These are phyloP conservation scores for Physocephala rufipes DNA, from an alignment of 2,888 invertebrate species.

Conservation along the genomic window DNA sequence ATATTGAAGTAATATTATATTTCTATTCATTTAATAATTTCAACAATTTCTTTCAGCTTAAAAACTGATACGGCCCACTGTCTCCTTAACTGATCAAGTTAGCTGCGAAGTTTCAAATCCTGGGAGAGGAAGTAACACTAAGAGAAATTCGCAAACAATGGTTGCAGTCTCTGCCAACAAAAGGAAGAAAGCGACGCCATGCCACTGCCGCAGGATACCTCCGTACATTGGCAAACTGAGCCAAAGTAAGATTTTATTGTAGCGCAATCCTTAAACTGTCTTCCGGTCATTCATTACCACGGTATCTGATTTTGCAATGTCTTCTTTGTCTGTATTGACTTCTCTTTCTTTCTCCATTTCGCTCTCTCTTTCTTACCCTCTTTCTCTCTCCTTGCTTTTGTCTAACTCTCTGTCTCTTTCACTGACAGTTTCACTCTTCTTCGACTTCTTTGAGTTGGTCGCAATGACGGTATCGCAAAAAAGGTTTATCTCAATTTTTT, in stretches of 20 bases:
- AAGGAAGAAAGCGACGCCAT: slow-evolving; percentile 2
- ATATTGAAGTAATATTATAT: no score
- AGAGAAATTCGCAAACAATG: slow-evolving; percentile 36
- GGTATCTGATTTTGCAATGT: slow-evolving; percentile 32
- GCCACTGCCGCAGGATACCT: slow-evolving; percentile 29
- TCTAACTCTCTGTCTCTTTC: neutral
- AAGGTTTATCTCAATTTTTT: no score
- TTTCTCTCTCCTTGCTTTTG: neutral
- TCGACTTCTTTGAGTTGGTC: neutral
- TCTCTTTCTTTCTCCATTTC: neutral
- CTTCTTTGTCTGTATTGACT: neutral
- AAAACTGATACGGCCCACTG: neutral
- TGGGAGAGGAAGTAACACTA: slow-evolving; percentile 26
- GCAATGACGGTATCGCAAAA: neutral
- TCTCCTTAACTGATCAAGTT: neutral
- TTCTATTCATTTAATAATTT: no score
- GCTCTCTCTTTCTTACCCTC: neutral
- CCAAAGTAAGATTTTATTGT: slow-evolving; percentile 33
- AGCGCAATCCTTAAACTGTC: slow-evolving; percentile 23
- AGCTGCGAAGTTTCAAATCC: slow-evolving; percentile 1
- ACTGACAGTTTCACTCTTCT: neutral
- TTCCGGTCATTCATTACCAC: slow-evolving; percentile 39
- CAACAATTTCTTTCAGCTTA: no score
- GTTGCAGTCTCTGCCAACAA: slow-evolving; percentile 21
- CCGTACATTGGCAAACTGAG: slow-evolving; percentile 12